These are phyloP conservation scores for Epinephelus awoara DNA, from an alignment of 2,797 vertebrate species.

Conservation along the genomic window DNA sequence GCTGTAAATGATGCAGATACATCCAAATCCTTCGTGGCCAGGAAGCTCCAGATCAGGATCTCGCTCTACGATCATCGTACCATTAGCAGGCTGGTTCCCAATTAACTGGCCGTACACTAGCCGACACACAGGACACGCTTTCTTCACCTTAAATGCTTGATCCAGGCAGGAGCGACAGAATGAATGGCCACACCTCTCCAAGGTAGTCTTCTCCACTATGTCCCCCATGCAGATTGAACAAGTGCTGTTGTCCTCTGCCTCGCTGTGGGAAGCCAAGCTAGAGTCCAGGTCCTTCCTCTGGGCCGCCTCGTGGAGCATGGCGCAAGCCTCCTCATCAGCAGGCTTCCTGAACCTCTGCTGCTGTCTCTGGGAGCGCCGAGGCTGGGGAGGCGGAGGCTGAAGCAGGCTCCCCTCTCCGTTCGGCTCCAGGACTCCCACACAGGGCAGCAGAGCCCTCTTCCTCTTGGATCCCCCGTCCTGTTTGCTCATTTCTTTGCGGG, in stretches of 20 bases:
- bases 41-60: slow-evolving; percentile 92
- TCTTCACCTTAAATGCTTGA: slow-evolving; percentile 93
- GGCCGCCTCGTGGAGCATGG: slow-evolving; percentile 82
- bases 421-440: slow-evolving; percentile 86
- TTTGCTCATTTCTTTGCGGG: slow-evolving; percentile 95
- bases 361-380: slow-evolving; percentile 87
- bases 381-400: slow-evolving; percentile 80
- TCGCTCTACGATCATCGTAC: slow-evolving; percentile 93
- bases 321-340: slow-evolving; percentile 84
- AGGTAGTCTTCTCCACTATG: slow-evolving; percentile 91
- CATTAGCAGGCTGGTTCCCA: slow-evolving; percentile 95
- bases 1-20: slow-evolving; percentile 96
- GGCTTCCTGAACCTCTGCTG: slow-evolving; percentile 88
- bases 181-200: slow-evolving; percentile 94
- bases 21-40: slow-evolving; percentile 93
- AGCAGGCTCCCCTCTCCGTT: slow-evolving; percentile 86
- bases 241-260: slow-evolving; percentile 84
- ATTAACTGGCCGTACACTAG: slow-evolving; percentile 94
- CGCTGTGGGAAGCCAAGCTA: slow-evolving; percentile 76
- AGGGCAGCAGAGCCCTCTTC: slow-evolving; percentile 89
- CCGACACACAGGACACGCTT: slow-evolving; percentile 94
- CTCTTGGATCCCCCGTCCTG: slow-evolving; percentile 91
- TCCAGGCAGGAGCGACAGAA: slow-evolving; percentile 94
- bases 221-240: slow-evolving; percentile 97
- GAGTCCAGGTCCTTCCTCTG: slow-evolving; percentile 81